Evolutionary conservation across 1,140 invertebrate species (phyloP).

Genomic region (Neelides sp.): DNA sequence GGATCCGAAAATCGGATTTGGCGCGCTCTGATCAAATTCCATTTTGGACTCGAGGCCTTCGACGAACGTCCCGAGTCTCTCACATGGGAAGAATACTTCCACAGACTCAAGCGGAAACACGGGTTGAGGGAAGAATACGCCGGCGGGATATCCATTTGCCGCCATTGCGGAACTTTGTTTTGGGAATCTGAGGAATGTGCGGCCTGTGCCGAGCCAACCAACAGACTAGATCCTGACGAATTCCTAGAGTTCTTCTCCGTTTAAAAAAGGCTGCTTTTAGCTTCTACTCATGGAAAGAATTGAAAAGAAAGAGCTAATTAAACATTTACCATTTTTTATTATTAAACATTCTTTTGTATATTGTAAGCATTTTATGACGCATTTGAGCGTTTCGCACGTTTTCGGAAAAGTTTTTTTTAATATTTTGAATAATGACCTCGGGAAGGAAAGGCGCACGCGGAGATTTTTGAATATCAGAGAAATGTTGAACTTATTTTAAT

Average conservation of each 20-base stretch:
- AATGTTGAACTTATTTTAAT: too few relatives aligned
- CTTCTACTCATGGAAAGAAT: too few relatives aligned
- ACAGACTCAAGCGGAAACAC: constrained; percentile 41
- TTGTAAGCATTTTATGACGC: too few relatives aligned
- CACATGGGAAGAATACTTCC: constrained; percentile 61
- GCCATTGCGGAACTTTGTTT: constrained; percentile 89
- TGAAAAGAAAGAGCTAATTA: too few relatives aligned
- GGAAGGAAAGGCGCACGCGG: too few relatives aligned
- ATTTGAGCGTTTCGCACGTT: too few relatives aligned
- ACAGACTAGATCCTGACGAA: constrained; percentile 25
- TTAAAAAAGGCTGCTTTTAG: constrained; percentile 15
- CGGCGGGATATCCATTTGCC: constrained; percentile 85
- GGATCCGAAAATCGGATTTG: constrained; percentile 81
- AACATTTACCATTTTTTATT: too few relatives aligned
- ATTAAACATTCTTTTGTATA: too few relatives aligned
- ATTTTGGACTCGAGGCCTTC: constrained; percentile 78
- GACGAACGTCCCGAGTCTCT: constrained; percentile 38
- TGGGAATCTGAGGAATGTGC: constrained; percentile 55
- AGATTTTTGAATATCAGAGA: too few relatives aligned
- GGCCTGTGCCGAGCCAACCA: constrained; percentile 9
- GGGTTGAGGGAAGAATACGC: constrained; percentile 86
- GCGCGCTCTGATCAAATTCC: constrained; percentile 78
- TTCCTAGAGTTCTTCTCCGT: constrained; percentile 27
- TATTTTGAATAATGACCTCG: too few relatives aligned
- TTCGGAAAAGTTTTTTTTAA: too few relatives aligned